Conservation (phyloP, 2,888 invertebrate genomes). For the Globia sparganii region DNA sequence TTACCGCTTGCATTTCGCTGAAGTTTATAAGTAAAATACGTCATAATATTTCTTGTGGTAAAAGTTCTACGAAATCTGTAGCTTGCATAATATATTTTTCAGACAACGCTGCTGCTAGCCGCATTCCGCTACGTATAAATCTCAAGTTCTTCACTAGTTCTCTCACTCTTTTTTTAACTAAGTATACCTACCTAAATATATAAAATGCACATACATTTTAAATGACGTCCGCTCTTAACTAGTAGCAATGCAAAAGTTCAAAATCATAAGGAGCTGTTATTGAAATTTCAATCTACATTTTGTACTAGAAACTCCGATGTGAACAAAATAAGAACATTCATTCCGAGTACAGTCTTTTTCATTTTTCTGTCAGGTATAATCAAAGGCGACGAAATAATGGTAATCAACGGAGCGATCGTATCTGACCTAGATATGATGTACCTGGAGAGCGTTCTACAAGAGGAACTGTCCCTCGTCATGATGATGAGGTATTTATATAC, state of each 20-base stretch:
- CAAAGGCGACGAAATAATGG: conserved; percentile 99
- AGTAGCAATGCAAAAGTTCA: conserved; percentile 41
- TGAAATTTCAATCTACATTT: conserved; percentile 67
- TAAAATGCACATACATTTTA: conserved; percentile 32
- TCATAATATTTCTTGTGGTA: conserved; percentile 43
- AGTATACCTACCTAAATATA: conserved; percentile 11
- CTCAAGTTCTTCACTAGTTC: conserved; percentile 1
- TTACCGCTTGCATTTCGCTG: conserved; percentile 47
- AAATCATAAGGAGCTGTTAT: conserved; percentile 52
- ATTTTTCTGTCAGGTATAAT: conserved; percentile 94
- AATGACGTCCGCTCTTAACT: conserved; percentile 34
- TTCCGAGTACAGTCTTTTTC: conserved; percentile 75
- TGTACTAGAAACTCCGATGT: conserved; percentile 57
- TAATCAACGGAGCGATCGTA: conserved; percentile 99
- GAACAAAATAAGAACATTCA: conserved; percentile 74
- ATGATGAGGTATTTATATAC: conserved; percentile 94
- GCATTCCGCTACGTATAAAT: conserved; percentile 28
- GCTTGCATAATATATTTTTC: conserved; percentile 51
- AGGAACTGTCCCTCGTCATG: conserved; percentile 98
- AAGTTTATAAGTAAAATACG: conserved; percentile 49
- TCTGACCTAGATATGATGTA: conserved; percentile 99
- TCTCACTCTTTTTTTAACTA: conserved; percentile 19
- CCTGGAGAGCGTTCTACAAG: conserved; percentile 98
- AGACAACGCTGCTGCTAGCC: conserved; percentile 29
- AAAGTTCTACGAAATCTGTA: conserved; percentile 46